Percentiles rank a stretch among this genome's conserved stretches.
Conservation (phyloP, 2,113 vertebrate species). For the Tenrec ecaudatus region DNA sequence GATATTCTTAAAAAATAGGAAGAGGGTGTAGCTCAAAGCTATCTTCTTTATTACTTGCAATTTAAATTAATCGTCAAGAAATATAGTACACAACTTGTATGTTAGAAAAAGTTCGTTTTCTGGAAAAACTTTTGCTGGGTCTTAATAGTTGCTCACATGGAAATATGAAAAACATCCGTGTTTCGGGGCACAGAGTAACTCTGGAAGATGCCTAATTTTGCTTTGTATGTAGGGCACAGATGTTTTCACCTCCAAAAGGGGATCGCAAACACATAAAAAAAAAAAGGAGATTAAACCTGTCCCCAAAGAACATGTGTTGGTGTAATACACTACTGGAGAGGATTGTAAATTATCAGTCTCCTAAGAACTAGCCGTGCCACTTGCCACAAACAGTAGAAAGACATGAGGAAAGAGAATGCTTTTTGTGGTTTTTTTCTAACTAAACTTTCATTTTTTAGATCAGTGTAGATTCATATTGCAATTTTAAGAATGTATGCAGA, state of each 20-base stretch:
- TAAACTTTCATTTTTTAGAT: conserved; percentile 23
- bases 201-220: conserved; percentile 8
- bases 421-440: conserved; percentile 10
- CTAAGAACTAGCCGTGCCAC: neutral
- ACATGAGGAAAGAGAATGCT: neutral
- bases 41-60: neutral
- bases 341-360: neutral
- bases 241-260: conserved; percentile 55
- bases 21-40: conserved; percentile 45
- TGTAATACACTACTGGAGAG: neutral
- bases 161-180: conserved; percentile 32
- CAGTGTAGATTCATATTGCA: neutral
- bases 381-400: neutral
- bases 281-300: neutral
- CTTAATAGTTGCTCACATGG: neutral
- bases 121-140: neutral
- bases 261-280: neutral
- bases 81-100: neutral
- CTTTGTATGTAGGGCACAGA: conserved; percentile 35
- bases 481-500: neutral
- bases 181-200: conserved; percentile 37
- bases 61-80: neutral
- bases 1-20: conserved; percentile 7
- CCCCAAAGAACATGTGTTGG: conserved; percentile 19
- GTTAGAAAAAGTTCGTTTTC: conserved; percentile 59